Conservation (phyloP, 2,888 invertebrate genomes). For the Drosophila pseudotalamancana region DNA sequence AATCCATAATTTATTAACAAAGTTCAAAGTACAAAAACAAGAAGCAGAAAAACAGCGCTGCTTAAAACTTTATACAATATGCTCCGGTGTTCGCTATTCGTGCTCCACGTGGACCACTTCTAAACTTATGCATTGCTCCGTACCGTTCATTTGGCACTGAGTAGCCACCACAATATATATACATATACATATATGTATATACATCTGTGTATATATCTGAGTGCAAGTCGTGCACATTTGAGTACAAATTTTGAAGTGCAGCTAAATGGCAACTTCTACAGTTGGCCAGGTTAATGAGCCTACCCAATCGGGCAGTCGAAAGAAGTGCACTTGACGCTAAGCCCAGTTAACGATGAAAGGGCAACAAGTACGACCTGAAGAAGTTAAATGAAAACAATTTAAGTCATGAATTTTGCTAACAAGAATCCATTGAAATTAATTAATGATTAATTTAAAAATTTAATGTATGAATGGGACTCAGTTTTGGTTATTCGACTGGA, state of each 20-base stretch:
- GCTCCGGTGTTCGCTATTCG: conserved; percentile 31
- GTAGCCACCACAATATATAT: background rate
- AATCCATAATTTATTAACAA: conserved; percentile 69
- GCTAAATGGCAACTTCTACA: conserved; percentile 41
- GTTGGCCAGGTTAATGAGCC: conserved; percentile 60
- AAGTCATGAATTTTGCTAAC: too few species aligned
- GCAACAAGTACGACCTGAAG: background rate
- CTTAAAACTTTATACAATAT: conserved; percentile 70
- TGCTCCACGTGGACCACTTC: conserved; percentile 38
- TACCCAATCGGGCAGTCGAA: conserved; percentile 31
- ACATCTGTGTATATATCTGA: conserved; percentile 4
- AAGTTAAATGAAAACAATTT: too few species aligned
- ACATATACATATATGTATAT: conserved; percentile 7
- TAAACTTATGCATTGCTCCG: conserved; percentile 22
- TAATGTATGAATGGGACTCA: too few species aligned
- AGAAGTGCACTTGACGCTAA: conserved; percentile 23
- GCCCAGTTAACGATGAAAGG: background rate
- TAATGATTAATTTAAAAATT: too few species aligned
- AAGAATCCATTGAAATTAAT: too few species aligned
- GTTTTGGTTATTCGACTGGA: too few species aligned
- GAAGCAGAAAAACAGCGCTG: conserved; percentile 30
- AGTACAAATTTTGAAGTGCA: conserved; percentile 51
- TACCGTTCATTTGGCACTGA: background rate
- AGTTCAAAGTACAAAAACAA: too few species aligned
- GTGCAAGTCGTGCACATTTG: conserved; percentile 16